Evolutionary conservation across 2,797 vertebrate species (phyloP), one percentile per base, ranked within the genome.

Genomic region (Petrocephalus schoutedeni): DNA sequence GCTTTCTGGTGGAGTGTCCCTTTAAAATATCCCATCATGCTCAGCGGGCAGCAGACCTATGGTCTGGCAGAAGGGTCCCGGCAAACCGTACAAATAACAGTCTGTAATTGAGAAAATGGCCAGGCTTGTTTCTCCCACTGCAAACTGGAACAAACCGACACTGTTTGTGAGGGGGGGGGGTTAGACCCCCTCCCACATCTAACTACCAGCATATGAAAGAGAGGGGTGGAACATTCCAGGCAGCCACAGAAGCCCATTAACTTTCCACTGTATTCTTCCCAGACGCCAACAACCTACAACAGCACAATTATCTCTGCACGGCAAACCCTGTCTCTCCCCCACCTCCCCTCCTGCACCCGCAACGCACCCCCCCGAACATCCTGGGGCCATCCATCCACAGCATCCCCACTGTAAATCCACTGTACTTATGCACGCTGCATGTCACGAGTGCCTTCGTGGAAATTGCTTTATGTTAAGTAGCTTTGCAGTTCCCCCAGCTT

Each of bases 191-290:
- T 64, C 85, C 85, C 85, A 49, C 36, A 21, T 61, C 36, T 74
- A 12, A 89, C 32, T 89, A 19, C 84, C 61, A 71, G 84, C 86
- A 89, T 83, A 85, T 82, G 85, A 88, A 86, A 49, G 59, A 86
- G 85, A 45, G 86, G 23, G 45, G 57, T 61, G 36, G 87, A 89
- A 86, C 86, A 74, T 88, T 89, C 84, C 56, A 23, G 45, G 36
- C 87, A 45, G 49, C 88, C 89, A 57, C 87, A 87, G 71, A 58
- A 82, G 51, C 12, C 80, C 41, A 83, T 86, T 87, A 87, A 89
- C 83, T 84, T 86, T 86, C 59, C 32, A 45, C 71, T 87, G 87
- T 87, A 89, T 88, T 86, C 16, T 58, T 19, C 56, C 58, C 87
- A 86, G 21, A 82, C 10, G 2, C 21, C 56, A 64, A 71, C 36